Evolutionary conservation across 2,113 vertebrate species (phyloP).

Genomic region (Megatriorchis doriae): DNA sequence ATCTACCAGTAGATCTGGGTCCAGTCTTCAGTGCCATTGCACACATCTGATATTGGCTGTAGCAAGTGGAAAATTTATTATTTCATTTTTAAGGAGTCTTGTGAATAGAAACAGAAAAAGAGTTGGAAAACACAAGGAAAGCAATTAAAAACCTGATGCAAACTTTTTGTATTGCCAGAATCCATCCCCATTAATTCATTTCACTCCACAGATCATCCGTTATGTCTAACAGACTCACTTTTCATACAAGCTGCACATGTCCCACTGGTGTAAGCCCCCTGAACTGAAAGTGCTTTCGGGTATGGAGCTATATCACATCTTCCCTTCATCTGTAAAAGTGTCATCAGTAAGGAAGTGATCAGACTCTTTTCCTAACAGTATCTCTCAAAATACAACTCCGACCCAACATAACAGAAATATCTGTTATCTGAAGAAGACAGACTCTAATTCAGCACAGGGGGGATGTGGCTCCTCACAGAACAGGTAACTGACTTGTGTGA

Average conservation of each 20-base stretch:
- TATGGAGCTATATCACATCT: not conserved
- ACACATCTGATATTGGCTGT: not conserved
- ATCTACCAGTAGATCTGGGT: not conserved
- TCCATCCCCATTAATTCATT: not conserved
- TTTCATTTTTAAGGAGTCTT: constrained; percentile 7
- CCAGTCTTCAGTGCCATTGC: not conserved
- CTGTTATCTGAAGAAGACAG: not conserved
- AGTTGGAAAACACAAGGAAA: not conserved
- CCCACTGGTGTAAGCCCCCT: not conserved
- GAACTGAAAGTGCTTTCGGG: not conserved
- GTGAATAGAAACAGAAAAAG: not conserved
- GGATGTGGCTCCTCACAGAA: not conserved
- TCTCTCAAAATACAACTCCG: not conserved
- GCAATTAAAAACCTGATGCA: not conserved
- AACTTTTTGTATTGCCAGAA: not conserved
- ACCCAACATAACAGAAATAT: not conserved
- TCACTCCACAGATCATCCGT: not conserved
- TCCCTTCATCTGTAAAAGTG: not conserved
- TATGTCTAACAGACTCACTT: not conserved
- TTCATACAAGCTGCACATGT: not conserved
- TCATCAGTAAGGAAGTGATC: not conserved
- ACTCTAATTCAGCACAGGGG: not conserved
- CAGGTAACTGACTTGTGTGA: not conserved
- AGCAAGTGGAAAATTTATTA: not conserved
- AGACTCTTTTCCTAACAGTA: not conserved